Evolutionary conservation across 2,888 invertebrate species (phyloP), one percentile per base, ranked within the genome.

Genomic region (Brenthis ino): DNA sequence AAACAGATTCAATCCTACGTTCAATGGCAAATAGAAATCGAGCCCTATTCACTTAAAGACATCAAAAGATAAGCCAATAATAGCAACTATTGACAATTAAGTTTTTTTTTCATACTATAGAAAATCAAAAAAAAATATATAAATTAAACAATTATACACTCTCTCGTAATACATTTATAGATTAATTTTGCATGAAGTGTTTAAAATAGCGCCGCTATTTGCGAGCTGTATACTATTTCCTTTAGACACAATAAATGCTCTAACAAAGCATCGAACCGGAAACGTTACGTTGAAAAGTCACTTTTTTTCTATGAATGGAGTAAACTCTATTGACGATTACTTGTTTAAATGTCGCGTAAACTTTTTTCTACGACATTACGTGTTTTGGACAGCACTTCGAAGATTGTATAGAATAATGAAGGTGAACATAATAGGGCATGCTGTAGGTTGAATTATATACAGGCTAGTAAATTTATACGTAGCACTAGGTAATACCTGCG

Each of bases 191-290:
- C 4, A 11, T 58, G 66, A 5, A 43, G 0, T 13, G 37, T 47
- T 51, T 12, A 6, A 4, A 14, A 43, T 5, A 8, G 11, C 6
- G 6, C 0, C 33, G 16, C 14, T 11, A 12, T 6, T 53, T 3
- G 54, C 16, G 24, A 24, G 14, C 47, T 60, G 70, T 66, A 74
- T 65, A 69, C 75, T 77, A 75, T 78, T 80, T 79, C 80, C 78
- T 79, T 77, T 69, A 67, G 70, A 71, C 69, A 76, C 75, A 76
- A 76, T 77, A 68, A 70, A 75, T 64, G 72, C 65, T 66, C 61
- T 64, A 70, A 80, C 81, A 82, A 82, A 70, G 82, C 80, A 74
- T 16, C 76, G 78, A 80, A 80, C 82, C 83, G 83, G 83, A 83
- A 80, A 82, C 79, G 77, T 77, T 76, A 72, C 75, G 75, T 76